A percentile compares a stretch with the other conserved stretches of the same genome.
Conservation (phyloP, 2,888 invertebrate species). For the Lacanobia oleracea region DNA sequence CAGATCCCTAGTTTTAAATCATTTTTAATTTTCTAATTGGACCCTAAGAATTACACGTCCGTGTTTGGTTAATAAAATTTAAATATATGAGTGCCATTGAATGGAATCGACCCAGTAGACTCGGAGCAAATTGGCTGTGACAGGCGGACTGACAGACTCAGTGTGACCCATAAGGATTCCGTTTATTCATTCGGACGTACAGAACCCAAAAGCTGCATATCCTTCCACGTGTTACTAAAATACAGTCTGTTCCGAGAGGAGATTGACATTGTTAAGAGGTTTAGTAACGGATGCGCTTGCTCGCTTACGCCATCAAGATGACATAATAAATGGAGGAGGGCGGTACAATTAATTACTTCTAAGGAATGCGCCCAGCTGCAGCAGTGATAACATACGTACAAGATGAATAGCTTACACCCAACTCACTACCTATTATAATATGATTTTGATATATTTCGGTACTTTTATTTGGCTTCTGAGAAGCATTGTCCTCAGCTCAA, state of each 20-base stretch:
- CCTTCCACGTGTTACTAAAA: conserved; percentile 13
- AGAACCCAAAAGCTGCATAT: background rate
- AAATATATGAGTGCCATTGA: too few relatives aligned
- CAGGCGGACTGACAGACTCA: too few relatives aligned
- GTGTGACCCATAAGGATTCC: background rate
- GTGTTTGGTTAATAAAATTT: too few relatives aligned
- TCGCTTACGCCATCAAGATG: conserved; percentile 79
- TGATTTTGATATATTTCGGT: background rate
- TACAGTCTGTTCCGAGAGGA: conserved; percentile 23
- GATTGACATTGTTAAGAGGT: conserved; percentile 66
- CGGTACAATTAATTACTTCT: conserved; percentile 83
- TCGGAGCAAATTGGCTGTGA: too few relatives aligned
- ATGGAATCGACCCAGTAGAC: too few relatives aligned
- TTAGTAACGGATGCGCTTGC: conserved; percentile 70
- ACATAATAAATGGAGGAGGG: conserved; percentile 82
- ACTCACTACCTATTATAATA: conserved; percentile 15
- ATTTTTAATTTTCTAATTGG: too few relatives aligned
- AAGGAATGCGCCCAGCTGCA: conserved; percentile 83
- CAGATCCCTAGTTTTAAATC: too few relatives aligned
- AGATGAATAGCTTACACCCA: conserved; percentile 73
- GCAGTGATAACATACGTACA: conserved; percentile 79
- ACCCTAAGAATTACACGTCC: too few relatives aligned
- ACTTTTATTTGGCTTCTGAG: background rate
- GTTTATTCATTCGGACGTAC: background rate
- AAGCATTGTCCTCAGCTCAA: conserved; percentile 15